Evolutionary conservation across 2,113 vertebrate species (phyloP), one percentile per base, ranked within the genome.

Genomic region (Pteropus alecto): DNA sequence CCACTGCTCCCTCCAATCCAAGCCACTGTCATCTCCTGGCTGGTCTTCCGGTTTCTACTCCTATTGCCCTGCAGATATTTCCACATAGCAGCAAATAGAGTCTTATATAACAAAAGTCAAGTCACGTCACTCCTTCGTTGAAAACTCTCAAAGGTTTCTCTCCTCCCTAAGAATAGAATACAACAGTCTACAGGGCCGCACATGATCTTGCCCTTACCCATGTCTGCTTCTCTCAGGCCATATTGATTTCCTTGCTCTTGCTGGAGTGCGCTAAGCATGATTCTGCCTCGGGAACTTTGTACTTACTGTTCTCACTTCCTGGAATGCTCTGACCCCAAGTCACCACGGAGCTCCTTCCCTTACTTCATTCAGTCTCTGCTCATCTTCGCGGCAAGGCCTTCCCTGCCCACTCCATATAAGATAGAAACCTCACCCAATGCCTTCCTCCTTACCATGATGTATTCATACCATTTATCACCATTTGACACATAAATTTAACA

Each of bases 151-250:
- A 74, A 61, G 33, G 3, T 46, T 61, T 58, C 33, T 30, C 24
- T 67, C 9, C 56, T 87, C 26, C 4, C 35, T 48, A 56, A 70
- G 58, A 79, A 60, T 1, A 85, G 58, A 85, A 63, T 22, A 58
- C 13, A 48, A 11, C 6, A 4, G 41, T 51, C 24, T 41, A 3
- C n/a, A 13, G 65, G 21, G 8, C 5, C 1, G 1, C 60, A 7
- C 12, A 2, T 19, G 1, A n/a, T n/a, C 43, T 15, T 3, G 1
- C n/a, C 7, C 0, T 15, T 3, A 2, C 41, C 6, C 0, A 1
- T 18, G 22, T 30, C 61, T 41, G 48, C 13, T 35, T 58, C 58
- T 16, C 22, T 61, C 18, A 2, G 7, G 35, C 41, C 68, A 18
- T 51, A 43, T 41, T 19, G 21, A 33, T n/a, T 18, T 46, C 48